Evolutionary conservation across 2,113 vertebrate genomes (phyloP).

Genomic region (Anguilla rostrata): DNA sequence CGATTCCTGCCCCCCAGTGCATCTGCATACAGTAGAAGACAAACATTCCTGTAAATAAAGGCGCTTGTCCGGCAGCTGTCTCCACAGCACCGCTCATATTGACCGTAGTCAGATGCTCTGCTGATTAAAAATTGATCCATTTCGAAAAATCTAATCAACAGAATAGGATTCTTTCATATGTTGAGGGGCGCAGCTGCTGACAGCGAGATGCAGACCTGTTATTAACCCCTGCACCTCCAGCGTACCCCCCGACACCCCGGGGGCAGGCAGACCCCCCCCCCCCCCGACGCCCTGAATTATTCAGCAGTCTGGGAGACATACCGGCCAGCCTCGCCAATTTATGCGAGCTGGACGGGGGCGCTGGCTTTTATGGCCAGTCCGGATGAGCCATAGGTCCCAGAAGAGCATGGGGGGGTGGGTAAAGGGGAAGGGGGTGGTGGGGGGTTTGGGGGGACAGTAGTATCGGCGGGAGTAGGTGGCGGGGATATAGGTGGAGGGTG

Average conservation of each 20-base stretch:
- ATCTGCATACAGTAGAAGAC: slow-evolving; percentile 83
- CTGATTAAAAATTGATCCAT: slow-evolving; percentile 99
- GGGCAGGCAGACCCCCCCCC: slow-evolving; percentile 66
- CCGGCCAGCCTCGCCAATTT: slow-evolving; percentile 79
- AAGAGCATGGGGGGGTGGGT: slow-evolving; percentile 36
- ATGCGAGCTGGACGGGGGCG: slow-evolving; percentile 59
- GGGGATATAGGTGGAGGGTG: background rate
- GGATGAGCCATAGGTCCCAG: slow-evolving; percentile 59
- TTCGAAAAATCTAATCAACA: slow-evolving; percentile 99
- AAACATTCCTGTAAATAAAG: slow-evolving; percentile 95
- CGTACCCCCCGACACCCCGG: slow-evolving; percentile 68
- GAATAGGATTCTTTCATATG: slow-evolving; percentile 98
- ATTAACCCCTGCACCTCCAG: slow-evolving; percentile 94
- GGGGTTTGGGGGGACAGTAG: background rate
- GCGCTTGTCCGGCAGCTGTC: slow-evolving; percentile 80
- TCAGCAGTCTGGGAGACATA: slow-evolving; percentile 82
- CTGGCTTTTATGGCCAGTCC: slow-evolving; percentile 80
- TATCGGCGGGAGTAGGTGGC: background rate
- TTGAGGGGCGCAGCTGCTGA: slow-evolving; percentile 88
- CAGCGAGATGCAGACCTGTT: slow-evolving; percentile 91
- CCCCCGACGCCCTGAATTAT: slow-evolving; percentile 87
- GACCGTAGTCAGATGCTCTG: slow-evolving; percentile 98
- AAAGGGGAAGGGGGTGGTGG: background rate
- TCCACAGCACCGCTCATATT: slow-evolving; percentile 81
- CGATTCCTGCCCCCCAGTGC: slow-evolving; percentile 38